Evolutionary conservation across 1,140 invertebrate genomes (phyloP), one percentile per base, ranked within the genome.

Genomic region (Acromyrmex charruanus): DNA sequence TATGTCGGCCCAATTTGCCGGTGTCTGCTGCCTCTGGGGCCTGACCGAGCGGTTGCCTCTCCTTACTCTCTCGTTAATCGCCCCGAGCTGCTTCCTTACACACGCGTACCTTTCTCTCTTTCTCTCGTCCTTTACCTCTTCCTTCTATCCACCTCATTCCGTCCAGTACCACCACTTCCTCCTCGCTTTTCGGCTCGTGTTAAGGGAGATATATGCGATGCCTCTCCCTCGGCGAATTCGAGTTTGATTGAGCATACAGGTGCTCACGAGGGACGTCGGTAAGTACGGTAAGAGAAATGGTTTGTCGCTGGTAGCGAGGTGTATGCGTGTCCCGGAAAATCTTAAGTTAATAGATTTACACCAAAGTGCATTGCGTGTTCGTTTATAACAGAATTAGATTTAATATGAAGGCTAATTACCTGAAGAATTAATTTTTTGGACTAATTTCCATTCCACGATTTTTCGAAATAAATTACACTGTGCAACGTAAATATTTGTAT

Each of bases 1-100:
- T 92, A 92, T 92, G 91, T 92, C 92, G 90, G 90, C 49, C 91
- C 92, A 92, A 92, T 92, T 92, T 92, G 91, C 91, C 91, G 92
- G 89, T 92, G 92, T 92, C 91, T 92, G 92, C 63, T 88, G 92
- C 92, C 90, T 84, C 84, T 91, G 91, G 66, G 91, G 91, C 68
- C 75, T 61, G 55, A 44, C 44, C 21, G 7, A 68, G 53, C 77
- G 59, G 25, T 79, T 63, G 69, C 63, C 68, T 72, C 74, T 72
- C 80, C 81, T 88, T 90, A 12, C 86, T 87, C 90, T 91, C 90
- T 91, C 88, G 89, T 91, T 90, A 91, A 89, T 80, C 77, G 85
- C 89, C 88, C 53, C 65, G 65, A 89, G 87, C 80, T 79, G 53
- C 88, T 75, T 44, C 75, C 75, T 85, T 65, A 72, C 39, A 69